These are phyloP conservation scores for Syngnathus typhle DNA, from an alignment of 2,113 vertebrate genomes.

Conservation along the genomic window DNA sequence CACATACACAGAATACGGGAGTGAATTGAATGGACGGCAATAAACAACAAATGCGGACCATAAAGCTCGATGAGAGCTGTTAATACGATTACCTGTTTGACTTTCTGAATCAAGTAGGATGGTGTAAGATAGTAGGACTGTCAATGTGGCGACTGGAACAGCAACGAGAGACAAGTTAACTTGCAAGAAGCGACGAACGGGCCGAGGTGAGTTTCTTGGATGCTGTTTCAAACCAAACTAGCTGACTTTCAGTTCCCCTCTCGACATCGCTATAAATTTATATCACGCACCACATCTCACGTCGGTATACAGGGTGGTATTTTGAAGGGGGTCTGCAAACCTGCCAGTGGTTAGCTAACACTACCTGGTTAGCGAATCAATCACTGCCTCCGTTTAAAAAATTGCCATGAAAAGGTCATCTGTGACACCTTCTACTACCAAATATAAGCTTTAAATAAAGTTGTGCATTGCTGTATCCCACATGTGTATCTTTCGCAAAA, in stretches of 20 bases:
- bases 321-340: neutral
- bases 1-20: slow-evolving; percentile 8
- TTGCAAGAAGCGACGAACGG: neutral
- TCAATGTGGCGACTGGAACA: neutral
- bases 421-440: neutral
- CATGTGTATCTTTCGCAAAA: slow-evolving; percentile 12
- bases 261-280: neutral
- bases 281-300: neutral
- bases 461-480: neutral
- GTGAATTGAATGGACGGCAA: neutral
- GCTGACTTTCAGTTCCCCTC: neutral
- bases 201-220: neutral
- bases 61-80: neutral
- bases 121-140: neutral
- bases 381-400: neutral
- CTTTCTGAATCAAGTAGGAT: neutral
- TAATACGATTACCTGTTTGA: neutral
- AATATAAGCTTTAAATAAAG: neutral
- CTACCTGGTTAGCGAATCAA: neutral
- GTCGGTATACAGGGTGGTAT: neutral
- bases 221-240: neutral
- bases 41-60: neutral
- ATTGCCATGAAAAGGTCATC: neutral
- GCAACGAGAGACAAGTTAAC: neutral
- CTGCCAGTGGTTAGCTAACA: too few species aligned